A percentile compares a stretch with the other conserved stretches of the same genome.
Evolutionary conservation across 92 coral and sea anemone species (phyloP).

Genomic region (Virgularia gustaviana): DNA sequence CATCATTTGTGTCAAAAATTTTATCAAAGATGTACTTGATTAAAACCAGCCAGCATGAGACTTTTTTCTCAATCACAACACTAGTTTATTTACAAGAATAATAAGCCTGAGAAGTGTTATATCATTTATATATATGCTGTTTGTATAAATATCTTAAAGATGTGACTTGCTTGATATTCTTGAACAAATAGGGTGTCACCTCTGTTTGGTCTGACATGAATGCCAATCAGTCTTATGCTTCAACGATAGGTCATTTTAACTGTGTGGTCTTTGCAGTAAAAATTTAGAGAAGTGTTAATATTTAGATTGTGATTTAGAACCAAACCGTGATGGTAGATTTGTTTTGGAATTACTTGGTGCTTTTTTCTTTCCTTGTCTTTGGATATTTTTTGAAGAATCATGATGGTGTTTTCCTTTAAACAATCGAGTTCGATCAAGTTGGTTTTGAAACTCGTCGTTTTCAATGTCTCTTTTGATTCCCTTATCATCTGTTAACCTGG

Average conservation of each 20-base stretch:
- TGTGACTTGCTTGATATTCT: too few relatives aligned
- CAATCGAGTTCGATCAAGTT: constrained; percentile 74
- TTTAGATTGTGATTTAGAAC: background rate
- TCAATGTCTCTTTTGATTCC: constrained; percentile 25
- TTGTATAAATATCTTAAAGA: too few relatives aligned
- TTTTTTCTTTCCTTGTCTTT: constrained; percentile 67
- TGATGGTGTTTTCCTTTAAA: constrained; percentile 85
- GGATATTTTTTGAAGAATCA: constrained; percentile 62
- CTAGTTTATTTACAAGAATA: too few relatives aligned
- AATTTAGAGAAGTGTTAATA: background rate
- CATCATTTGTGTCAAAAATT: too few relatives aligned
- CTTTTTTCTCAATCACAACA: too few relatives aligned
- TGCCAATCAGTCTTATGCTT: too few relatives aligned
- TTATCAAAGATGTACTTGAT: too few relatives aligned
- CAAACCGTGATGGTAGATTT: background rate
- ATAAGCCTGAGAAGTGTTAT: too few relatives aligned
- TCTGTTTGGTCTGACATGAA: too few relatives aligned
- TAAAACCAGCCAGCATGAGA: background rate
- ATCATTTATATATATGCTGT: too few relatives aligned
- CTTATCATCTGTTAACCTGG: constrained; percentile 71
- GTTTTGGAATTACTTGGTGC: constrained; percentile 14
- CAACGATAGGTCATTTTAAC: too few relatives aligned
- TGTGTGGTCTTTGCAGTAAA: background rate
- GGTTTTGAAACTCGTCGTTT: constrained; percentile 47
- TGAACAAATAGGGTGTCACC: too few relatives aligned